Percentiles rank a stretch among this genome's conserved stretches.
Evolutionary conservation across 2,113 vertebrate genomes (phyloP).

Genomic region (Gymnocephalus cernua): DNA sequence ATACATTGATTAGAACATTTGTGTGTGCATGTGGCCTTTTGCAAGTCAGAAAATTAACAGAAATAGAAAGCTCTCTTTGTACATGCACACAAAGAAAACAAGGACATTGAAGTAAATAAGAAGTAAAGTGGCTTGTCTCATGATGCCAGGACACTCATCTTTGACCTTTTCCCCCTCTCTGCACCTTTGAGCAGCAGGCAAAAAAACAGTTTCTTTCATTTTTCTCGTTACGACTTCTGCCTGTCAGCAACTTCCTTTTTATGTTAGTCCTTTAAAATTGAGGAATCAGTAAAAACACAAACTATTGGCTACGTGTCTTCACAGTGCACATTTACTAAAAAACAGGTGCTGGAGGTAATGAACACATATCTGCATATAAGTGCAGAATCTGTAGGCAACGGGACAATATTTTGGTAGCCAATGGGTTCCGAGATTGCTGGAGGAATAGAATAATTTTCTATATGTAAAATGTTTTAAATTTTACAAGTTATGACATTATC

Average conservation of each 20-base stretch:
- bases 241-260: background rate
- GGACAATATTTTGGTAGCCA: too few species aligned
- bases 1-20: background rate
- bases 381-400: too few species aligned
- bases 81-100: background rate
- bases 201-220: slow-evolving; percentile 13
- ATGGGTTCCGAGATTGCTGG: too few species aligned
- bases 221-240: background rate
- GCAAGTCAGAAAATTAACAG: background rate
- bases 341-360: background rate
- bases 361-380: too few species aligned
- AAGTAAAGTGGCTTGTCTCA: background rate
- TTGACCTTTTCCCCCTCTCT: background rate
- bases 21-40: background rate
- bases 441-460: too few species aligned
- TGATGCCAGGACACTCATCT: background rate
- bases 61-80: background rate
- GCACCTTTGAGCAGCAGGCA: background rate
- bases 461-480: background rate
- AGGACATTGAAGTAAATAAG: background rate
- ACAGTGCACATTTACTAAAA: background rate
- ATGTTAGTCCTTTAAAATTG: slow-evolving; percentile 5
- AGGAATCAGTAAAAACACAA: slow-evolving; percentile 1
- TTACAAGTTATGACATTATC: background rate
- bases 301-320: background rate